Evolutionary conservation across 2,888 invertebrate genomes (phyloP).

Genomic region (Himalopsyche anomala): DNA sequence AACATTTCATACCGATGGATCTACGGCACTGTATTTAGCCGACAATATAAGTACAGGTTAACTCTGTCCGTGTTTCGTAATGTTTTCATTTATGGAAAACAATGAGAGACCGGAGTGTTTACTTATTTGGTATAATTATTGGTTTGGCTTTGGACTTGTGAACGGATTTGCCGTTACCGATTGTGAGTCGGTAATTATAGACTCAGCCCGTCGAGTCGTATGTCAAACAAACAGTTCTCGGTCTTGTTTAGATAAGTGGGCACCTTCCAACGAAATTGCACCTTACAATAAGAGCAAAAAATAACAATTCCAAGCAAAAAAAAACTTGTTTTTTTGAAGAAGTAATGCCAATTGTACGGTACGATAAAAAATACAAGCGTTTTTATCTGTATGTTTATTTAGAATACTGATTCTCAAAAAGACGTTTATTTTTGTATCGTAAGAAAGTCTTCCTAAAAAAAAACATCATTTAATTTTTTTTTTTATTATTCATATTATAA

Average conservation of each 20-base stretch:
- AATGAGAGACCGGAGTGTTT: slow-evolving; percentile 48
- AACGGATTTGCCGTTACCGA: slow-evolving; percentile 5
- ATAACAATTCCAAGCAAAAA: not conserved
- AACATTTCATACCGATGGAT: too few relatives aligned
- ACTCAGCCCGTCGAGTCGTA: not conserved
- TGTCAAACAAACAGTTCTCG: slow-evolving; percentile 22
- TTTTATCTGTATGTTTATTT: too few relatives aligned
- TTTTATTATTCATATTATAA: too few relatives aligned
- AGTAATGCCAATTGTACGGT: too few relatives aligned
- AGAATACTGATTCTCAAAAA: too few relatives aligned
- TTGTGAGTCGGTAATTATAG: slow-evolving; percentile 12
- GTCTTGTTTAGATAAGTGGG: slow-evolving; percentile 18
- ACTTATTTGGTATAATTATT: slow-evolving; percentile 58
- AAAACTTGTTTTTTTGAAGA: too few relatives aligned
- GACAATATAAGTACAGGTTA: not conserved
- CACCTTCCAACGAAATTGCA: not conserved
- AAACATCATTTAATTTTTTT: too few relatives aligned
- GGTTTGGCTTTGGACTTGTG: slow-evolving; percentile 41
- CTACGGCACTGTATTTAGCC: too few relatives aligned
- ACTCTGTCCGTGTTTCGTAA: slow-evolving; percentile 47
- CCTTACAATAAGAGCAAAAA: not conserved
- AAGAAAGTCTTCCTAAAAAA: too few relatives aligned
- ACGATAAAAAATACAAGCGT: too few relatives aligned
- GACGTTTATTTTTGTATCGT: too few relatives aligned
- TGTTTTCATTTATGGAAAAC: slow-evolving; percentile 64